phyloP scores from a whole-genome alignment of 2,888 invertebrate genomes.

The Ctenicera cuprea region DNA sequence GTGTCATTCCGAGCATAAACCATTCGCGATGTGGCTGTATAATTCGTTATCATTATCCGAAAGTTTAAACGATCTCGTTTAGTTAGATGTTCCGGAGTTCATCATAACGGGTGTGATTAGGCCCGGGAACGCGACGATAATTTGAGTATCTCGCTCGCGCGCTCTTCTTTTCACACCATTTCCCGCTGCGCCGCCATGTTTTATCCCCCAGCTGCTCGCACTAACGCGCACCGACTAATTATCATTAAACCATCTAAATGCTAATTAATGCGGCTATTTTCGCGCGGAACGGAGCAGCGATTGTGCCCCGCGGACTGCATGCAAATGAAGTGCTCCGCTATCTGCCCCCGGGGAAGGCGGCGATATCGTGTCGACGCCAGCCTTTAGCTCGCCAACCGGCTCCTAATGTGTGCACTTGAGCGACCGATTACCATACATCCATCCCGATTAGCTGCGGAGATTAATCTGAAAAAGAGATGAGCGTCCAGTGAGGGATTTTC shows the following conservation, averaged over 20 bases:
- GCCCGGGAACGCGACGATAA: conserved; percentile 65
- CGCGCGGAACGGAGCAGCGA: conserved; percentile 70
- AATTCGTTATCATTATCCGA: conserved; percentile 63
- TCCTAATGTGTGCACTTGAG: conserved; percentile 51
- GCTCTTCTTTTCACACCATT: conserved; percentile 72
- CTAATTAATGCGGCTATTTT: conserved; percentile 75
- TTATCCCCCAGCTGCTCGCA: conserved; percentile 70
- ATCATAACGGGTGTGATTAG: conserved; percentile 67
- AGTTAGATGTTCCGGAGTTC: conserved; percentile 64
- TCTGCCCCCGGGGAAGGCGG: conserved; percentile 54
- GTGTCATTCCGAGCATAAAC: conserved; percentile 32
- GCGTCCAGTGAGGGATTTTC: conserved; percentile 53
- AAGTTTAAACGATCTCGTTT: conserved; percentile 66
- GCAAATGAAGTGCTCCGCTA: conserved; percentile 70
- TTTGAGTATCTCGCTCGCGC: conserved; percentile 63
- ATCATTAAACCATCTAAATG: conserved; percentile 76
- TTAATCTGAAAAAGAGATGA: conserved; percentile 55
- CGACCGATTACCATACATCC: conserved; percentile 51
- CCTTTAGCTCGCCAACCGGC: conserved; percentile 51
- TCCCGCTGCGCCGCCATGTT: conserved; percentile 68
- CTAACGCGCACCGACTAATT: conserved; percentile 71
- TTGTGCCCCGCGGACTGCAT: conserved; percentile 71
- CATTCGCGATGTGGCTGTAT: conserved; percentile 34
- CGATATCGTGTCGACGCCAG: conserved; percentile 54
- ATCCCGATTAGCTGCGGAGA: conserved; percentile 53